phyloP scores from a whole-genome alignment of 2,113 vertebrate genomes.

The Narcine bancroftii region DNA sequence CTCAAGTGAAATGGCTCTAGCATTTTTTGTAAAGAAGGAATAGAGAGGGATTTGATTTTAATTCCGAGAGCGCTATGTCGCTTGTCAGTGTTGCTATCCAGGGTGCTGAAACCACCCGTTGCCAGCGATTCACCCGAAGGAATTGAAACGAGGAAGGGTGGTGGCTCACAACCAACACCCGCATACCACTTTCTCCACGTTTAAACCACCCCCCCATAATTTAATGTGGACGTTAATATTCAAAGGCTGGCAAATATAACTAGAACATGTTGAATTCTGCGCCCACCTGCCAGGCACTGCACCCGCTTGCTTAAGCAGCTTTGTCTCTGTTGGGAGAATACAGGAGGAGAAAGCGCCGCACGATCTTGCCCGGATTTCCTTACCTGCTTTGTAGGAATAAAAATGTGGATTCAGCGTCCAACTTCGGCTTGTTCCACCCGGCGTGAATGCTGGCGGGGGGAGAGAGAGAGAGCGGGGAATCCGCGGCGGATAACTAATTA shows the following conservation, averaged over 20 bases:
- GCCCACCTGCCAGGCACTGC: background rate
- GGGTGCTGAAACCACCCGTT: background rate
- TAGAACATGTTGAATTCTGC: background rate
- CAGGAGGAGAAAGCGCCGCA: background rate
- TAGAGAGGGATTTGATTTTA: background rate
- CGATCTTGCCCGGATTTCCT: background rate
- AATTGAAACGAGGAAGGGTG: background rate
- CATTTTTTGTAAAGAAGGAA: background rate
- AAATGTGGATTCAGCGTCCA: background rate
- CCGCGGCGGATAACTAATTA: background rate
- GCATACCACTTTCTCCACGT: no score
- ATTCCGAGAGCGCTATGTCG: background rate
- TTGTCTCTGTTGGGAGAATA: background rate
- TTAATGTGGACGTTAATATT: background rate
- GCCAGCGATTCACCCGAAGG: background rate
- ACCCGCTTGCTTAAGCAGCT: background rate
- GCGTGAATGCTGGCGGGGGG: background rate
- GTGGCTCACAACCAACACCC: background rate
- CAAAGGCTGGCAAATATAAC: background rate
- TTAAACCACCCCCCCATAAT: no score
- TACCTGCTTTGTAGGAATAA: background rate
- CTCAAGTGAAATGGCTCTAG: background rate
- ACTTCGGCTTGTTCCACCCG: background rate
- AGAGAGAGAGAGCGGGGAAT: background rate
- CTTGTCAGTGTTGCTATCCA: background rate